Evolutionary conservation across 2,797 vertebrate species (phyloP), one percentile per base, ranked within the genome.

Genomic region (Sebastiscus tertius): DNA sequence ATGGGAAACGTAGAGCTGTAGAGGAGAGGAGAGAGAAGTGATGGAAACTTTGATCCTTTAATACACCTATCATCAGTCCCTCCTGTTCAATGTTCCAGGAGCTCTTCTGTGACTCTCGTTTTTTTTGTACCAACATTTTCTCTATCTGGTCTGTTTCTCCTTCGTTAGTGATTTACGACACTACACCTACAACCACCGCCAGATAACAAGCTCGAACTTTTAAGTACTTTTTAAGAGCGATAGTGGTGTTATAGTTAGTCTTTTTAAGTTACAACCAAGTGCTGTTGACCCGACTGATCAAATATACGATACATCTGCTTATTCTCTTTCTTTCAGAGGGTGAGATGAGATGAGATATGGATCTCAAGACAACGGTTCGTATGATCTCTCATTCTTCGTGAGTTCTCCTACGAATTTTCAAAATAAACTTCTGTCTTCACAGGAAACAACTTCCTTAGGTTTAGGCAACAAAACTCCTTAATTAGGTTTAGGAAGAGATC

Each of bases 401-500:
- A 3, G 26, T 27, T 27, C 3, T 4, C 26, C 26, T 27, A 27
- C 26, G 26, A 27, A 31, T 31, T 31, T 31, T 31, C 2, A 31
- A 31, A 31, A 31, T 31, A 31, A 31, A 31, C 31, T 31, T 31
- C 31, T 2, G 10, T 34, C 0, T 34, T 34, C 10, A 34, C 10
- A 34, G 34, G 34, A 34, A 34, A 34, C 0, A 34, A 34, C 34
- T 0, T 34, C 0, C 0, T 34, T 34, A 34, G 1, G 34, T 34
- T 34, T 34, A 34, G 34, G 34, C 10, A 34, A 34, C 34, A 34
- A 34, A 34, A 34, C 34, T 34, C 0, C 34, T 34, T 34, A 31
- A 8, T 31, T 31, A 31, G 31, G 31, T 31, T 31, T 31, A 31
- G 31, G 31, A 31, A 31, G 8, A 31, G 31, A 31, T 31, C 31